Percentiles rank a stretch among this genome's conserved stretches.
phyloP scores from a whole-genome alignment of 2,888 invertebrate species.

The Dichetophora obliterata region DNA sequence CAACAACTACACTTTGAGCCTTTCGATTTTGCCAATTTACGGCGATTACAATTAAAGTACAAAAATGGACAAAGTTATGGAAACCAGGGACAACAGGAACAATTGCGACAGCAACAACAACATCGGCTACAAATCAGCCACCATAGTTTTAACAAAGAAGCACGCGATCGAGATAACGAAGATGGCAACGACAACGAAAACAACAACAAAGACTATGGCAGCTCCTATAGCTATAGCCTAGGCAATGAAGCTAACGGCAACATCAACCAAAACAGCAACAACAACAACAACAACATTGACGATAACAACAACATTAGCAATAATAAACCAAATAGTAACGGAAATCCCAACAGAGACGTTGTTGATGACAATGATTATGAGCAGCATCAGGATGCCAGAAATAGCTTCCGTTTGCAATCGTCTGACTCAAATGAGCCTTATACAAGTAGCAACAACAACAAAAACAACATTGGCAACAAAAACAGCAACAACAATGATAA shows the following conservation, averaged over 20 bases:
- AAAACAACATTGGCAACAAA: slow-evolving; percentile 15
- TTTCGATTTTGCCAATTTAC: slow-evolving; percentile 37
- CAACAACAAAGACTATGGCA: slow-evolving; percentile 8
- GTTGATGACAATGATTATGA: neutral
- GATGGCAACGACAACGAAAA: slow-evolving; percentile 3
- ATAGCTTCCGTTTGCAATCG: slow-evolving; percentile 37
- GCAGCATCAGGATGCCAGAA: slow-evolving; percentile 29
- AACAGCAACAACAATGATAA: neutral
- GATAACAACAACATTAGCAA: slow-evolving; percentile 20
- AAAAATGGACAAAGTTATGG: slow-evolving; percentile 24
- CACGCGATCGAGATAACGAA: slow-evolving; percentile 27
- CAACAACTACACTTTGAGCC: slow-evolving; percentile 23
- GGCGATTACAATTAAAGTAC: slow-evolving; percentile 31
- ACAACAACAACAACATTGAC: slow-evolving; percentile 11
- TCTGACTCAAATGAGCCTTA: slow-evolving; percentile 33
- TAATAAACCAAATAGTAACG: slow-evolving; percentile 26
- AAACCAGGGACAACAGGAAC: neutral
- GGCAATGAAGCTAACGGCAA: neutral
- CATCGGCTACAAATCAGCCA: slow-evolving; percentile 22
- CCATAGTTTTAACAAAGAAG: slow-evolving; percentile 7
- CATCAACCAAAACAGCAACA: slow-evolving; percentile 19
- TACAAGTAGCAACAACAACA: neutral
- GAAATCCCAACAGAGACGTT: slow-evolving; percentile 20
- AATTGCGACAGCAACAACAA: neutral
- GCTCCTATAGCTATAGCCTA: neutral